These are phyloP conservation scores for Nothocercus nigrocapillus DNA, from an alignment of 2,113 vertebrate species.

Conservation along the genomic window DNA sequence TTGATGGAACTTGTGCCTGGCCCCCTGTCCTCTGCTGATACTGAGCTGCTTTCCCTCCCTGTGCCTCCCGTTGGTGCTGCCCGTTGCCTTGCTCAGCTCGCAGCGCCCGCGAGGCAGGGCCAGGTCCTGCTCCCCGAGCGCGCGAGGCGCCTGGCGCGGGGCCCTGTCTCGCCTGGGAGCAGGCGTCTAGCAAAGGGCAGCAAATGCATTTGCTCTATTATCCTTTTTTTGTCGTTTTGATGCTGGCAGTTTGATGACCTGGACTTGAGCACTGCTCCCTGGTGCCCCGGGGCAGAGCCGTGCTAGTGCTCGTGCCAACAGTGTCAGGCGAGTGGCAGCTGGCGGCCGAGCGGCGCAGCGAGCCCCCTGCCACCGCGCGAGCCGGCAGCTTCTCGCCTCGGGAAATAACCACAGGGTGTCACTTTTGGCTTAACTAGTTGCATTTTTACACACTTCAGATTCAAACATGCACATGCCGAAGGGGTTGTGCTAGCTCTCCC, in stretches of 20 bases:
- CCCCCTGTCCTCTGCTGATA: fast-evolving
- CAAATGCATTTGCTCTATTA: fast-evolving
- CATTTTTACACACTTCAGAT: background rate
- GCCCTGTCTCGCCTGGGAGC: background rate
- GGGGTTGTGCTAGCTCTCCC: background rate
- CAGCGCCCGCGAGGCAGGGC: background rate
- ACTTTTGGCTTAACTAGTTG: background rate
- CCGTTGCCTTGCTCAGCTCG: background rate
- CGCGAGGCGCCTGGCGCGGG: fast-evolving
- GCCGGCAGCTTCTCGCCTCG: background rate
- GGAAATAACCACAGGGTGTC: background rate
- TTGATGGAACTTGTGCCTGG: background rate
- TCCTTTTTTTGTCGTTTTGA: fast-evolving
- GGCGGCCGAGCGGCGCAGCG: fast-evolving
- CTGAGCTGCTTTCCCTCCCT: background rate
- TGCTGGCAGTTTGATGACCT: background rate
- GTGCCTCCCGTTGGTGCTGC: background rate
- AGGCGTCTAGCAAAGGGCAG: background rate
- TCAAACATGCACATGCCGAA: fast-evolving
- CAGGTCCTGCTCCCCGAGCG: fast-evolving
- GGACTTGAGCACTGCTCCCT: background rate
- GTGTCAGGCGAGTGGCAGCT: background rate
- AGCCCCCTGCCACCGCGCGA: fast-evolving
- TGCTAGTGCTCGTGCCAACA: fast-evolving
- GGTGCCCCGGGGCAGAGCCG: background rate